Evolutionary conservation across 2,113 vertebrate genomes (phyloP).

Genomic region (Pardalotus punctatus): DNA sequence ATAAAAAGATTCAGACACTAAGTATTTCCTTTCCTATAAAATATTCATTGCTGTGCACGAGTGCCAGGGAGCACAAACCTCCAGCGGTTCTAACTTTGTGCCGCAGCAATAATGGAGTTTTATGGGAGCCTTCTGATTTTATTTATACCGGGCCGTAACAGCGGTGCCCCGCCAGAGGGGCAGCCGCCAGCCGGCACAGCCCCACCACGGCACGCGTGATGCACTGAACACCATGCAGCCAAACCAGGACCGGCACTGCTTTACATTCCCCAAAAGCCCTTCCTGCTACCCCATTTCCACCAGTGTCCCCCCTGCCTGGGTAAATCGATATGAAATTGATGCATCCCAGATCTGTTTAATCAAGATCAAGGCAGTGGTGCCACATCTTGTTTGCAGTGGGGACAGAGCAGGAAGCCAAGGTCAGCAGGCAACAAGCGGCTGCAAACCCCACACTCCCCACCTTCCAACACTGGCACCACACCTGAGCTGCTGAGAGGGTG

Average conservation of each 20-base stretch:
- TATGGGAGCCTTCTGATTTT: constrained; percentile 74
- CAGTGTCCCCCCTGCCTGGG: background rate
- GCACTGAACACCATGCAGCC: background rate
- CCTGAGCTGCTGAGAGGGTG: background rate
- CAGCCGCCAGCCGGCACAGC: background rate
- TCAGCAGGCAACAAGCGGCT: background rate
- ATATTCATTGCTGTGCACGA: constrained; percentile 86
- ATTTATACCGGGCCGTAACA: constrained; percentile 59
- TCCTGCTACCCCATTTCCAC: background rate
- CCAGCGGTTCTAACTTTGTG: constrained; percentile 89
- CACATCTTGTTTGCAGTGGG: constrained; percentile 44
- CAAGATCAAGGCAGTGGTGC: constrained; percentile 50
- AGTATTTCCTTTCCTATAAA: constrained; percentile 97
- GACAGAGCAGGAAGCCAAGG: constrained; percentile 49
- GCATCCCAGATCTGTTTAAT: constrained; percentile 63
- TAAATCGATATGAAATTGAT: constrained; percentile 62
- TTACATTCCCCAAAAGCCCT: background rate
- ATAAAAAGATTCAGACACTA: constrained; percentile 93
- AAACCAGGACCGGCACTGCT: accelerated
- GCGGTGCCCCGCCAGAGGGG: background rate
- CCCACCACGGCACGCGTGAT: accelerated
- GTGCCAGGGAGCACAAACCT: constrained; percentile 91
- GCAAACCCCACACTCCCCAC: background rate
- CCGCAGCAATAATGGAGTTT: constrained; percentile 76
- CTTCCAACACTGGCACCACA: background rate